Evolutionary conservation across 2,797 vertebrate genomes (phyloP), one percentile per base, ranked within the genome.

Genomic region (Alauda arvensis): DNA sequence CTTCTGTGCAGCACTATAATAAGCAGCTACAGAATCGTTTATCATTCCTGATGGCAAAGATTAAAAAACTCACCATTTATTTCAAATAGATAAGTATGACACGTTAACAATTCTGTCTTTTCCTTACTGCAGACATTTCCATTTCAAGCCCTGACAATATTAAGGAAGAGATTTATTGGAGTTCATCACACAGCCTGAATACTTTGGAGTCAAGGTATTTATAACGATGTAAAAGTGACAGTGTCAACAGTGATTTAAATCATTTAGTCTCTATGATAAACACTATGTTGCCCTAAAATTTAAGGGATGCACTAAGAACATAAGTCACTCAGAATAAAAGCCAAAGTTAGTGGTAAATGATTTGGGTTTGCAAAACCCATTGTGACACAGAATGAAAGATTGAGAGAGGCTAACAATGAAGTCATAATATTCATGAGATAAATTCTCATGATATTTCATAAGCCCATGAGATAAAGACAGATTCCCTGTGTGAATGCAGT

Each of bases 21-120:
- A 88, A 88, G 48, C 60, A 83, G 40, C 60, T 83, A 34, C 56
- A 88, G 62, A 76, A 88, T 72, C 4, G 0, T 93, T 93, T 85
- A 70, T 94, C 83, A 91, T 74, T 85, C 57, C 49, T 78, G 80
- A 89, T 93, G 57, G 77, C n/a, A 89, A 92, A 90, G 87, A 95
- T 92, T 91, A 91, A 90, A 87, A 91, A 91, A 37, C 33, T 92
- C 74, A 76, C 70, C 39, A 81, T 94, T 94, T 93, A 81, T 93
- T 94, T 91, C 57, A 51, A 52, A 93, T n/a, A 88, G 82, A 16
- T 80, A 92, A 91, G 62, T 87, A 87, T 37, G 87, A 91, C 82
- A 85, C 60, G 31, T 87, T 68, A 91, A 91, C 88, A 85, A 88
- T 90, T 92, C 79, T 69, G 65, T 87, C 88, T 93, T 88, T 85